Base-by-base conservation (phyloP, 2,888 invertebrate species). In the Amphiduros pacificus region DNA sequence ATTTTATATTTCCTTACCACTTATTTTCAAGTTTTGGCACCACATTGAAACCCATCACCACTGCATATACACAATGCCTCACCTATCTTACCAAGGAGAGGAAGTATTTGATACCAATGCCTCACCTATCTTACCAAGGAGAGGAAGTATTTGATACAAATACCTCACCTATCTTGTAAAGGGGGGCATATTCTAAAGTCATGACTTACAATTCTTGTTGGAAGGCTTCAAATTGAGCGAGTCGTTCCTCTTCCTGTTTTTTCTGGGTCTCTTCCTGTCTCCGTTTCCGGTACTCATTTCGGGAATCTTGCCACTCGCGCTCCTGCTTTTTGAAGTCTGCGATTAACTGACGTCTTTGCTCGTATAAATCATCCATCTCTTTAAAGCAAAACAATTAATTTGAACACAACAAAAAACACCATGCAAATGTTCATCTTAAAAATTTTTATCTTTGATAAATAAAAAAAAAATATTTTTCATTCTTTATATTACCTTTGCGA, bases 331-430 rank as follows among this genome's bases (percentile, higher is more conserved):
- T 73, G 64, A 71, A 75, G 28, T 71, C 73, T 4, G 68, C 66
- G 44, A 71, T 61, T 53, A 74, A 48, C 17, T 70, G 63, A 1
- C 76, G 65, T 61, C 75, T 75, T 32, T 57, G 63, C 31, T 74
- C 73, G 65, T 77, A 72, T 29, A 78, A 55, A 29, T 68, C 70
- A 52, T 78, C 74, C 40, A 78, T 63, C 52, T 77, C 79, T 79
- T 63, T 14, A 66, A 56, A 59, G 24, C 31, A 44, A 50, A 29
- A 6, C 17, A 27, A 51, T 26, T 36, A 11, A 11, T 36, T 36
- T 36, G 36, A 36, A 36, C 14, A 36, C 36, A n/a, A n/a, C n/a
- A n/a, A n/a, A n/a, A n/a, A n/a, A n/a, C n/a, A n/a, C n/a, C n/a
- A n/a, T n/a, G n/a, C n/a, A n/a, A n/a, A n/a, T n/a, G n/a, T n/a